Evolutionary conservation across 1,140 invertebrate species (phyloP).

Genomic region (Ruditapes philippinarum): DNA sequence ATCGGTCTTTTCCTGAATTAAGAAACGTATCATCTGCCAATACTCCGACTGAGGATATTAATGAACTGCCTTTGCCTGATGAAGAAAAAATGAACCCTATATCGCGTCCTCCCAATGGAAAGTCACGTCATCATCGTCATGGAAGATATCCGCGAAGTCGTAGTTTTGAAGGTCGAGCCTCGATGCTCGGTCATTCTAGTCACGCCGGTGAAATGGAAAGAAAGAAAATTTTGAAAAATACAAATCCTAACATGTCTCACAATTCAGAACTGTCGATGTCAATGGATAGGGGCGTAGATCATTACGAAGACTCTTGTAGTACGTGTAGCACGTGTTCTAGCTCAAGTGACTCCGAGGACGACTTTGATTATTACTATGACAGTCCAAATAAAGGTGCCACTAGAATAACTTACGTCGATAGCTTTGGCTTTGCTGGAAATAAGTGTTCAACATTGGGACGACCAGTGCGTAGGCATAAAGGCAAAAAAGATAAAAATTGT

Average conservation of each 20-base stretch:
- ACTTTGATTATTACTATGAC: constrained; percentile 80
- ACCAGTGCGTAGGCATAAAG: constrained; percentile 72
- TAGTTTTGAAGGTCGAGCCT: constrained; percentile 82
- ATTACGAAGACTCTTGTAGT: constrained; percentile 60
- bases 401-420: constrained; percentile 84
- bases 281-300: constrained; percentile 62
- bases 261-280: constrained; percentile 52
- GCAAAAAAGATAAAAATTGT: constrained; percentile 76
- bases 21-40: constrained; percentile 20
- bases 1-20: constrained; percentile 77
- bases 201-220: constrained; percentile 41
- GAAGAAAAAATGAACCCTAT: constrained; percentile 84
- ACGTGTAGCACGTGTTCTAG: constrained; percentile 84
- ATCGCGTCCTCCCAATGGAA: constrained; percentile 71
- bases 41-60: constrained; percentile 53
- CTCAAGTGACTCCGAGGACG: constrained; percentile 82
- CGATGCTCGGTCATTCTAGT: constrained; percentile 55
- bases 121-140: constrained; percentile 64
- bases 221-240: constrained; percentile 59
- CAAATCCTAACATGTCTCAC: constrained; percentile 38
- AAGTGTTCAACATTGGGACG: constrained; percentile 64
- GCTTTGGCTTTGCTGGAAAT: constrained; percentile 78
- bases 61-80: constrained; percentile 77
- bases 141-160: constrained; percentile 80
- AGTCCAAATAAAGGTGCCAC: constrained; percentile 65